Conservation (phyloP, 2,888 invertebrate genomes). For the Melanophora roralis region DNA sequence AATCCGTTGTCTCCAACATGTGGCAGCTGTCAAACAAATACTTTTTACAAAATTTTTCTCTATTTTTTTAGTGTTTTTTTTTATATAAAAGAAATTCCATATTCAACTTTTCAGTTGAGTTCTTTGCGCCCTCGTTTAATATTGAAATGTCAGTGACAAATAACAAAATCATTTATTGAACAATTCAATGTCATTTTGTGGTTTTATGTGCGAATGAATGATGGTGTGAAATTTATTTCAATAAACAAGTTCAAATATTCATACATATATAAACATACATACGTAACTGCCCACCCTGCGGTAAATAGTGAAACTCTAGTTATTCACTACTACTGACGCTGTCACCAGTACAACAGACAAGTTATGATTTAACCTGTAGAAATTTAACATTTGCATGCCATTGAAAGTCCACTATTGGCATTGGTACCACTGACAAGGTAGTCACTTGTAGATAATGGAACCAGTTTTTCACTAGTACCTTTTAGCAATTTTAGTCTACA, state of each 20-base stretch:
- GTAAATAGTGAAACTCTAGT: too few relatives aligned
- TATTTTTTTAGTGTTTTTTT: constrained; percentile 31
- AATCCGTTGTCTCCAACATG: constrained; percentile 54
- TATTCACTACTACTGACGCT: too few relatives aligned
- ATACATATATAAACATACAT: too few relatives aligned
- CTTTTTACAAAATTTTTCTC: constrained; percentile 24
- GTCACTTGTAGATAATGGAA: too few relatives aligned
- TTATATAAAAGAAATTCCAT: constrained; percentile 32
- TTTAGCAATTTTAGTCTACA: too few relatives aligned
- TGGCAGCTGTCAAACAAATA: constrained; percentile 56
- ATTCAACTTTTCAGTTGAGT: constrained; percentile 25
- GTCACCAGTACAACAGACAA: too few relatives aligned
- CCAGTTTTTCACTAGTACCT: too few relatives aligned
- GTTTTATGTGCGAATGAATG: constrained; percentile 54
- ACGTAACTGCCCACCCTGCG: not conserved
- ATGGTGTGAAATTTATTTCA: constrained; percentile 52
- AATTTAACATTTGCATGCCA: too few relatives aligned
- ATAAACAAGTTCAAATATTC: constrained; percentile 53
- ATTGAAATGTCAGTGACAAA: constrained; percentile 59
- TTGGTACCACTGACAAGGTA: too few relatives aligned
- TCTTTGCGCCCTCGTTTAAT: constrained; percentile 29
- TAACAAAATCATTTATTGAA: constrained; percentile 60
- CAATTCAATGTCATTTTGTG: constrained; percentile 59
- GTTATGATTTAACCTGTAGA: too few relatives aligned
- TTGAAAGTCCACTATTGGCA: too few relatives aligned